phyloP scores from a whole-genome alignment of 2,797 vertebrate genomes.

The Melanotaenia maccullochi region DNA sequence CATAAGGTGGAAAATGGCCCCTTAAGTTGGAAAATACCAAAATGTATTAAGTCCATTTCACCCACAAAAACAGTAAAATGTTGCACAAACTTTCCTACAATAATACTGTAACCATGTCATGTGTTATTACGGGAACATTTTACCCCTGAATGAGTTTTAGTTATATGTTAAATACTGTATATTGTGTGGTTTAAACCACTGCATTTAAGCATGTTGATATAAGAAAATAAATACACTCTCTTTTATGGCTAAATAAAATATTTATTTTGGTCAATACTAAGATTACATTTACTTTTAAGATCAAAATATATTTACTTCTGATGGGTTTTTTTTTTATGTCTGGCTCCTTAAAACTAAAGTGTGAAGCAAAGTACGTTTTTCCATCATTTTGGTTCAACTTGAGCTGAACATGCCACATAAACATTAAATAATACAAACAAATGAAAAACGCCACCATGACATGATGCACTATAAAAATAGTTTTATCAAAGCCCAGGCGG shows the following conservation, averaged over 20 bases:
- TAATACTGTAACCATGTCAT: neutral
- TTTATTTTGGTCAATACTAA: neutral
- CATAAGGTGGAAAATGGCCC: neutral
- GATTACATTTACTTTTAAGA: neutral
- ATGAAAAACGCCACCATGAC: neutral
- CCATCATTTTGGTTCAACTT: neutral
- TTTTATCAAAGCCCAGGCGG: neutral
- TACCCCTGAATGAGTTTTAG: neutral
- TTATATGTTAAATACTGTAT: neutral
- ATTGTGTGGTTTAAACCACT: neutral
- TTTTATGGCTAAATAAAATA: neutral
- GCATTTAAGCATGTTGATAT: neutral
- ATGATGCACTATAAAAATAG: neutral
- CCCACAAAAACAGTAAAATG: too few species aligned
- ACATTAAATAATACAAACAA: neutral
- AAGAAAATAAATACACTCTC: neutral
- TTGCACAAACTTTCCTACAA: too few species aligned
- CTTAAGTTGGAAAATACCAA: neutral
- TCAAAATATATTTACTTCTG: neutral
- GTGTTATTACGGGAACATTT: too few species aligned
- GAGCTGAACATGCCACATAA: neutral
- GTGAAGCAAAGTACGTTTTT: neutral
- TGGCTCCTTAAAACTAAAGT: neutral
- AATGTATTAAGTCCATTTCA: neutral
- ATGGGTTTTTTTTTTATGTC: neutral